These are phyloP conservation scores for Spialia ferax DNA, from an alignment of 2,888 invertebrate species.

Conservation along the genomic window DNA sequence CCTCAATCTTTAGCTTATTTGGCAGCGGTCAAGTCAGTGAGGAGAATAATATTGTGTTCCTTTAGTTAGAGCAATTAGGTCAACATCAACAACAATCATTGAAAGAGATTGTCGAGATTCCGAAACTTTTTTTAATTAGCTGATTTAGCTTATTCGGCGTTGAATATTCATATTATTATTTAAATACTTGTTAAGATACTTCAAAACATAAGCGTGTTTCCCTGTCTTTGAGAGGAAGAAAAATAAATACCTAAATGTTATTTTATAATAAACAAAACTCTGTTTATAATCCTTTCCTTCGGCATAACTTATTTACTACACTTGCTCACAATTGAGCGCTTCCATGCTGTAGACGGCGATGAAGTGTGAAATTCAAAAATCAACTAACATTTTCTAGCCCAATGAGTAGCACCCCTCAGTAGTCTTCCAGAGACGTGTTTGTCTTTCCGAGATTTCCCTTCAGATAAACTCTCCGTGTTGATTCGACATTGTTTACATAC, in stretches of 20 bases:
- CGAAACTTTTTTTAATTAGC: background rate
- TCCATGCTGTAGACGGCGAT: conserved; percentile 67
- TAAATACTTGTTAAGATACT: too few relatives aligned
- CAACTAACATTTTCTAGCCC: conserved; percentile 84
- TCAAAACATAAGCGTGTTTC: too few relatives aligned
- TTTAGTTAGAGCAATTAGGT: conserved; percentile 11
- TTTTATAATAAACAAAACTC: conserved; percentile 2
- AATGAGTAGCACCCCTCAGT: conserved; percentile 74
- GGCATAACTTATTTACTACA: background rate
- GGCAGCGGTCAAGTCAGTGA: conserved; percentile 77
- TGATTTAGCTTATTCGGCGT: too few relatives aligned
- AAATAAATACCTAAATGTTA: too few relatives aligned
- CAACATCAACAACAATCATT: conserved; percentile 1
- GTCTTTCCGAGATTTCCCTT: conserved; percentile 75
- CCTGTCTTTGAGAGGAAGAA: too few relatives aligned
- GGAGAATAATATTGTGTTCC: conserved; percentile 30
- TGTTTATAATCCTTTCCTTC: background rate
- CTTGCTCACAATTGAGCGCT: conserved; percentile 57
- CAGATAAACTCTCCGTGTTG: conserved; percentile 77
- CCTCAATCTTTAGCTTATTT: conserved; percentile 82
- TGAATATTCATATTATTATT: too few relatives aligned
- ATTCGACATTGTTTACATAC: conserved; percentile 79
- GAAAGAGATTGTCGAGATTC: background rate
- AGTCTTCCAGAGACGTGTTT: conserved; percentile 77
- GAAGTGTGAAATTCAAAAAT: conserved; percentile 84